These are phyloP conservation scores for Dasysyrphus albostriatus DNA, from an alignment of 2,888 invertebrate species.

Conservation along the genomic window DNA sequence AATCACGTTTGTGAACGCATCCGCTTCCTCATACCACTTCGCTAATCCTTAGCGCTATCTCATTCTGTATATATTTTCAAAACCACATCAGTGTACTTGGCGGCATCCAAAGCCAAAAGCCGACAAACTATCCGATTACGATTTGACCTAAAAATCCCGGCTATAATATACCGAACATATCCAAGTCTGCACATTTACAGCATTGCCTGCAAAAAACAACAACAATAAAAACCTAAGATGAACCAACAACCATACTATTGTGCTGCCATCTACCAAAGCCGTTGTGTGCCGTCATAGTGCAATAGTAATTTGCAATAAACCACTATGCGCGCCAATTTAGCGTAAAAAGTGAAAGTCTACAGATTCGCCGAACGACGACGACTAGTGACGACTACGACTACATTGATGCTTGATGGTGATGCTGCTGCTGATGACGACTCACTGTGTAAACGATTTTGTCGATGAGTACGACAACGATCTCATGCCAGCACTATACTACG, in stretches of 20 bases:
- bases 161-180: slow-evolving; percentile 65
- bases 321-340: slow-evolving; percentile 69
- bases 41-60: slow-evolving; percentile 10
- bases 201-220: slow-evolving; percentile 20
- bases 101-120: slow-evolving; percentile 36
- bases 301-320: slow-evolving; percentile 71
- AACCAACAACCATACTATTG: slow-evolving; percentile 13
- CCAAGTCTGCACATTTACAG: slow-evolving; percentile 44
- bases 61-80: slow-evolving; percentile 7
- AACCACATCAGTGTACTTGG: slow-evolving; percentile 21
- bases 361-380: slow-evolving; percentile 48
- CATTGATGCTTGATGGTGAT: slow-evolving; percentile 10
- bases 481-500: slow-evolving; percentile 25
- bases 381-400: slow-evolving; percentile 4
- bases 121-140: slow-evolving; percentile 63
- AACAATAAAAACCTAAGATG: neutral
- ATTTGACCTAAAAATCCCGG: slow-evolving; percentile 66
- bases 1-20: slow-evolving; percentile 58
- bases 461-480: slow-evolving; percentile 25
- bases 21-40: slow-evolving; percentile 34
- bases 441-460: slow-evolving; percentile 32
- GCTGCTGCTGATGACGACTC: slow-evolving; percentile 23
- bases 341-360: slow-evolving; percentile 73
- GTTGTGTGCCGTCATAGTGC: slow-evolving; percentile 47
- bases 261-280: slow-evolving; percentile 45